These are phyloP conservation scores for Paracyclopina nana DNA, from an alignment of 1,140 invertebrate species.

Conservation along the genomic window DNA sequence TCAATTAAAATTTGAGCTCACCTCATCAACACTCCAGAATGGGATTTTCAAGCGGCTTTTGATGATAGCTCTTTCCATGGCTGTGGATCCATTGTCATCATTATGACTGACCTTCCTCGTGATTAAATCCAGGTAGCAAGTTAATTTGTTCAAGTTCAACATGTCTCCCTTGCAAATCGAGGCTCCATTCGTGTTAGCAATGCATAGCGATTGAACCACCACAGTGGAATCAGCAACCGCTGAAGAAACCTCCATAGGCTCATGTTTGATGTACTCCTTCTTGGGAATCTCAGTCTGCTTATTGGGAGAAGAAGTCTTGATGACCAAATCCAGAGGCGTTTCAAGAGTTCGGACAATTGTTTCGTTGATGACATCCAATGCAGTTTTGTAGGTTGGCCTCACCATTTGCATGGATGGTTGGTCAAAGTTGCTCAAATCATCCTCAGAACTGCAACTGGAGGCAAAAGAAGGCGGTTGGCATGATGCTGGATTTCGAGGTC, in stretches of 20 bases:
- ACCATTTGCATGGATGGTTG: no score
- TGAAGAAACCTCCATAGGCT: background rate
- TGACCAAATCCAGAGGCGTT: background rate
- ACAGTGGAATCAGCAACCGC: background rate
- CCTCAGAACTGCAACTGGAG: constrained; percentile 7
- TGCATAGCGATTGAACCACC: background rate
- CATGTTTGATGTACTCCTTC: background rate
- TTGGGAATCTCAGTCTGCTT: background rate
- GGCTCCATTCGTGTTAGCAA: background rate
- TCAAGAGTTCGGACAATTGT: background rate
- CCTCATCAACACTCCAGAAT: constrained; percentile 10
- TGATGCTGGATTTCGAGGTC: background rate
- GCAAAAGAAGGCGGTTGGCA: background rate
- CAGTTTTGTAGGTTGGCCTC: no score
- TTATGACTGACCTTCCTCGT: background rate
- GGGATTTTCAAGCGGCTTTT: constrained; percentile 4
- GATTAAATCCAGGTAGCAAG: background rate
- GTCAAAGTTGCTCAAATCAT: background rate
- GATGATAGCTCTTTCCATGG: constrained; percentile 6
- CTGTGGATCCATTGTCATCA: constrained; percentile 2
- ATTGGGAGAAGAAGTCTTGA: background rate
- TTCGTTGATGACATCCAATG: background rate
- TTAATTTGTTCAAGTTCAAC: background rate
- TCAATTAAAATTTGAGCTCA: background rate
- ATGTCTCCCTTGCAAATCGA: background rate